A percentile compares a stretch with the other conserved stretches of the same genome.
phyloP scores from a whole-genome alignment of 2,797 vertebrate genomes.

The Hirundo rustica region DNA sequence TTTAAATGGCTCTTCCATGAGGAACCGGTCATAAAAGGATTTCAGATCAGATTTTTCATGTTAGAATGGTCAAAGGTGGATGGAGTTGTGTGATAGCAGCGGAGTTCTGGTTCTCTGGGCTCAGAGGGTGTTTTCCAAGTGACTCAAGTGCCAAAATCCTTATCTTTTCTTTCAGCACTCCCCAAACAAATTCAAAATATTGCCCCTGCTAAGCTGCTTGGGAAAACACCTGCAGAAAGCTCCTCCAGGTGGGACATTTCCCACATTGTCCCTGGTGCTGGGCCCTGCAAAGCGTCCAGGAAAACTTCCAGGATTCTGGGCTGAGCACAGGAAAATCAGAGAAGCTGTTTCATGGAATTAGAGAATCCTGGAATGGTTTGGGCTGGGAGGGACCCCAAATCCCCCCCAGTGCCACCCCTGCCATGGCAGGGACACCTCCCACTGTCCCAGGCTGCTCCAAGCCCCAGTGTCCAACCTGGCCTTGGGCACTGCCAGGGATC shows the following conservation, averaged over 20 bases:
- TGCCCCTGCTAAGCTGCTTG: background rate
- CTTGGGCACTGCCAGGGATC: no score
- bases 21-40: background rate
- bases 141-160: background rate
- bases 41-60: background rate
- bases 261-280: background rate
- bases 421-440: background rate
- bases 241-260: background rate
- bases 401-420: background rate
- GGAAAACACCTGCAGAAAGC: background rate
- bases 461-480: no score
- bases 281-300: rapidly evolving
- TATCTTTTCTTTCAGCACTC: background rate
- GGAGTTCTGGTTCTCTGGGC: background rate
- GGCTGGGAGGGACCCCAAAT: rapidly evolving
- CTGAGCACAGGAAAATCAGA: background rate
- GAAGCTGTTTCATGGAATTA: background rate
- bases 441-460: background rate
- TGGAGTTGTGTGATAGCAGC: background rate
- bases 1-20: background rate
- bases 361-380: background rate
- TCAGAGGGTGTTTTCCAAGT: background rate
- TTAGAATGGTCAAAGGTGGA: background rate
- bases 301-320: background rate
- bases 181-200: background rate